A percentile compares a stretch with the other conserved stretches of the same genome.
phyloP scores from a whole-genome alignment of 2,113 vertebrate genomes.

The Ramphastos sulfuratus region DNA sequence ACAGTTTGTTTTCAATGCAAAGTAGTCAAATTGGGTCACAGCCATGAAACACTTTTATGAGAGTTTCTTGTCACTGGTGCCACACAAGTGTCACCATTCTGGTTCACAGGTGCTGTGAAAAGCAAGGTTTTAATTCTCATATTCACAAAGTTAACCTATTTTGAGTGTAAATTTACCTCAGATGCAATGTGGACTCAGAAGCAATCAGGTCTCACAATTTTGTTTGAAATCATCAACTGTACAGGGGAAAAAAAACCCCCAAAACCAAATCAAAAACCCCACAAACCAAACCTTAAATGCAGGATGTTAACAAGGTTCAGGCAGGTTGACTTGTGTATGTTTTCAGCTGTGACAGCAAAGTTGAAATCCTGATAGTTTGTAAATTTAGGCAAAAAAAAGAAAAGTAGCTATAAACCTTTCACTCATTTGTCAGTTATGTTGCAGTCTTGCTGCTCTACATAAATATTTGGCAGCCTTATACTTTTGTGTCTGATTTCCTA shows the following conservation, averaged over 20 bases:
- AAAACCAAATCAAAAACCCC: too few relatives aligned
- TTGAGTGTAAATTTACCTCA: not conserved
- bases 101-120: not conserved
- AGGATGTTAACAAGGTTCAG: not conserved
- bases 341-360: conserved; percentile 18
- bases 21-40: not conserved
- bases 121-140: not conserved
- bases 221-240: not conserved
- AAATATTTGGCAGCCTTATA: conserved; percentile 44
- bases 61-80: not conserved
- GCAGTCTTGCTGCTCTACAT: conserved; percentile 7
- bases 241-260: not conserved
- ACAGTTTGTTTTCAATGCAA: not conserved
- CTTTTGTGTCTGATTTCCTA: conserved; percentile 39
- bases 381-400: not conserved
- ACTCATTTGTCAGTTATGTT: conserved; percentile 40
- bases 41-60: fast-evolving
- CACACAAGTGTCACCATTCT: too few relatives aligned
- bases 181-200: not conserved
- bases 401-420: not conserved
- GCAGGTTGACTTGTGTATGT: not conserved
- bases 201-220: not conserved
- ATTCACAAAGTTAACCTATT: not conserved
- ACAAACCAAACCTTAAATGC: not conserved
- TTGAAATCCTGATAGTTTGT: not conserved